Evolutionary conservation across 2,113 vertebrate genomes (phyloP), one percentile per base, ranked within the genome.

Genomic region (Actinemys pallida): DNA sequence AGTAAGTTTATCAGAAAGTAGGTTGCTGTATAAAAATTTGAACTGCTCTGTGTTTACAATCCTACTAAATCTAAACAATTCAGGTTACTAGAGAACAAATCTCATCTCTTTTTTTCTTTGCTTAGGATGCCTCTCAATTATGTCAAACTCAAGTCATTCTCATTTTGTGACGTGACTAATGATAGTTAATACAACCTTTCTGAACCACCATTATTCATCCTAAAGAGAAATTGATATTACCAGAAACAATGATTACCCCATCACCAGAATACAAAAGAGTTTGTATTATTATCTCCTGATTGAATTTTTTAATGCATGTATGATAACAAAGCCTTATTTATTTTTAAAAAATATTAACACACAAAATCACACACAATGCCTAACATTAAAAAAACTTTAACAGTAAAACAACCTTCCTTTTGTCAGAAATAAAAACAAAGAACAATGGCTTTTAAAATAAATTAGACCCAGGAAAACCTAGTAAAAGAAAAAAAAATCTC

Each of bases 251-350:
- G 14, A 89, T 92, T 88, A 72, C 22, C 35, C 29, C 91, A 81
- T 49, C 56, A 84, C 1, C 86, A 47, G 42, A 91, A 91, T 79
- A 17, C 80, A 53, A 88, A 96, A 95, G 62, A 78, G 65, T 42
- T 81, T 94, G 94, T 97, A 83, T 95, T 97, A 83, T 95, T 92
- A 92, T 88, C 39, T 91, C 96, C 79, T 87, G 69, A 89, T 47
- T 93, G 35, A 91, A 89, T 91, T 94, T 96, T 96, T 93, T 47
- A 93, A 65, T 53, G 54, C 54, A 35, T 84, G 83, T 94, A 22
- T 83, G 49, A 93, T 88, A 90, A 90, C 65, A 25, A 83, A 57
- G 27, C 91, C 85, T 95, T 94, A 86, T 95, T 93, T 96, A 83
- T 57, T 93, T 95, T 96, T 78, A 82, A 87, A 53, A 50, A 29